A percentile compares a stretch with the other conserved stretches of the same genome.
Conservation (phyloP, 2,797 vertebrate genomes). For the Pelobates cultripes region DNA sequence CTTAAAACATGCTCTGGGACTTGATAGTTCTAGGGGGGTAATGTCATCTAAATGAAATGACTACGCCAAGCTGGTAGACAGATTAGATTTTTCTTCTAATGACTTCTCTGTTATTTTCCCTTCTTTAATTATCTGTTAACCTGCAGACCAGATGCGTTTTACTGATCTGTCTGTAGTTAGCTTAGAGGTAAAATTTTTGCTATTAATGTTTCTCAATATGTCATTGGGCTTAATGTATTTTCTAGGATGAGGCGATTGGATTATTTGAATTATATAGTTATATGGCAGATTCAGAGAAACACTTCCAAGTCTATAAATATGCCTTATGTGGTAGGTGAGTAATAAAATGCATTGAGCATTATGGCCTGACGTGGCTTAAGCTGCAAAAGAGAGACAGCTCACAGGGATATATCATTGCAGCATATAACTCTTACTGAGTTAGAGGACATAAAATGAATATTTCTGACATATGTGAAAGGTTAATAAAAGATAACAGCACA, state of each 20-base stretch:
- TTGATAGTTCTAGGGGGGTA: conserved; percentile 36
- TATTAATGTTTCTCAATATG: conserved; percentile 42
- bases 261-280: neutral
- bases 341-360: neutral
- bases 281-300: neutral
- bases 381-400: no score
- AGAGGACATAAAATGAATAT: no score
- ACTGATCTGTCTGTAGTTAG: conserved; percentile 43
- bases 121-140: conserved; percentile 52
- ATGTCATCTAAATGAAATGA: conserved; percentile 43
- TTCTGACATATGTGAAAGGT: neutral
- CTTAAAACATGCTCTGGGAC: conserved; percentile 19
- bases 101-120: conserved; percentile 39
- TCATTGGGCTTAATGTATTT: conserved; percentile 8
- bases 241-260: conserved; percentile 5
- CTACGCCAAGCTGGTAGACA: conserved; percentile 49
- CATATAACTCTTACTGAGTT: no score
- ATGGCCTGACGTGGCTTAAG: neutral
- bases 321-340: neutral
- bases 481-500: neutral
- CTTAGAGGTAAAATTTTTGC: conserved; percentile 29
- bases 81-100: conserved; percentile 53
- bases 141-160: conserved; percentile 51
- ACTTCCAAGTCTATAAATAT: neutral
- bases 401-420: no score